Conservation (phyloP, 92 coral and sea anemone species). For the Anthopleura xanthogrammica region DNA sequence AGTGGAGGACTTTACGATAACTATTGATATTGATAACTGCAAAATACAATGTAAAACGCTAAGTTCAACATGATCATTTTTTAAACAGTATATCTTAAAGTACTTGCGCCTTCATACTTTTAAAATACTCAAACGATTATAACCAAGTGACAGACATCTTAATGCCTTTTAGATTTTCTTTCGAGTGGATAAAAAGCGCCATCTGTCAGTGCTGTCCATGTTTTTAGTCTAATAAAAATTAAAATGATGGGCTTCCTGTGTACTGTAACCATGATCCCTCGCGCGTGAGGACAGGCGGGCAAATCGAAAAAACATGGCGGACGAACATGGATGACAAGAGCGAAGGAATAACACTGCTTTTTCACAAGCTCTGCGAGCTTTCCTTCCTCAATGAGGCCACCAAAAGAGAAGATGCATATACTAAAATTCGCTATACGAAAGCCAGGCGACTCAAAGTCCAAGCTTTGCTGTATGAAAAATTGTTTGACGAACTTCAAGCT, state of each 20-base stretch:
- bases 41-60: too few species aligned
- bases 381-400: slow-evolving; percentile 62
- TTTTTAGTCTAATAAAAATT: too few species aligned
- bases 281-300: slow-evolving; percentile 22
- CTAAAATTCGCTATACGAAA: slow-evolving; percentile 62
- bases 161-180: too few species aligned
- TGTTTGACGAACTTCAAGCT: slow-evolving; percentile 68
- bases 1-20: too few species aligned
- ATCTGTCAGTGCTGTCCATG: too few species aligned
- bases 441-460: slow-evolving; percentile 45
- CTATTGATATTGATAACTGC: too few species aligned
- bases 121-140: too few species aligned
- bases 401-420: slow-evolving; percentile 56
- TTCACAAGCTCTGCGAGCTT: slow-evolving; percentile 74
- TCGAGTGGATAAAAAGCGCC: too few species aligned
- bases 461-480: slow-evolving; percentile 54
- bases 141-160: too few species aligned
- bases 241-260: slow-evolving; percentile 28
- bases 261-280: neutral
- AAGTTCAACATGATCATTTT: too few species aligned
- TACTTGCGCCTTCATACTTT: too few species aligned
- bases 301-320: slow-evolving; percentile 57
- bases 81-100: too few species aligned
- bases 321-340: slow-evolving; percentile 55
- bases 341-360: slow-evolving; percentile 55